Evolutionary conservation across 2,888 invertebrate species (phyloP).

Genomic region (Pyrrhia umbra): DNA sequence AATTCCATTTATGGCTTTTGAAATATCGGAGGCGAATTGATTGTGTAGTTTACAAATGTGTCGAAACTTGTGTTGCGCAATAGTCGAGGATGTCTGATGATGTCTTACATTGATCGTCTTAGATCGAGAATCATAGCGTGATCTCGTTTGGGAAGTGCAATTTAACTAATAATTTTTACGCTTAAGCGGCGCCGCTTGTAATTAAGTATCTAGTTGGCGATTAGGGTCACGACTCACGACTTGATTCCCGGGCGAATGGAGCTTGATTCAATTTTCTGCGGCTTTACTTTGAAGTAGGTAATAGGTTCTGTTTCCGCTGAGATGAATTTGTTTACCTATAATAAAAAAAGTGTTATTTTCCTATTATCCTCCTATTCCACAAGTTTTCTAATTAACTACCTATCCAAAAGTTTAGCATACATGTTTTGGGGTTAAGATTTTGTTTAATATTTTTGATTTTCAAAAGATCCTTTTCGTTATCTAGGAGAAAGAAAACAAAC

Average conservation of each 20-base stretch:
- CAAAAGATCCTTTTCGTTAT: constrained; percentile 23
- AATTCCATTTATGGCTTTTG: constrained; percentile 29
- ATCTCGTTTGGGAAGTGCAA: constrained; percentile 49
- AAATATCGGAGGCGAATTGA: constrained; percentile 44
- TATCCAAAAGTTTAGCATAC: background rate
- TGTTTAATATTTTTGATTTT: constrained; percentile 4
- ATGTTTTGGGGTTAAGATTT: constrained; percentile 21
- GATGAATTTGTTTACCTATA: constrained; percentile 31
- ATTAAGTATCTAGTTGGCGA: constrained; percentile 52
- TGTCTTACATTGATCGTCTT: constrained; percentile 24
- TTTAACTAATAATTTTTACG: constrained; percentile 51
- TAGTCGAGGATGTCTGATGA: constrained; percentile 20
- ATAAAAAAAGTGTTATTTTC: too few relatives aligned
- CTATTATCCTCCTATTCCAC: too few relatives aligned
- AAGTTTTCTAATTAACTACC: too few relatives aligned
- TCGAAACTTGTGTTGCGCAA: constrained; percentile 45
- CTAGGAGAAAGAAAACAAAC: constrained; percentile 34
- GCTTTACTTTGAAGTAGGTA: constrained; percentile 38
- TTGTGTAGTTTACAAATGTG: constrained; percentile 42
- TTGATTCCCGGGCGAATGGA: constrained; percentile 31
- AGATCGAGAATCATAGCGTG: constrained; percentile 45
- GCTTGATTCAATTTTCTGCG: constrained; percentile 47
- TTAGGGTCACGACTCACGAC: constrained; percentile 52
- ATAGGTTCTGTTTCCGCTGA: constrained; percentile 14
- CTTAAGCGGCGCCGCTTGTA: constrained; percentile 39